Conservation (phyloP, 2,888 invertebrate species). For the Coleophora deauratella region DNA sequence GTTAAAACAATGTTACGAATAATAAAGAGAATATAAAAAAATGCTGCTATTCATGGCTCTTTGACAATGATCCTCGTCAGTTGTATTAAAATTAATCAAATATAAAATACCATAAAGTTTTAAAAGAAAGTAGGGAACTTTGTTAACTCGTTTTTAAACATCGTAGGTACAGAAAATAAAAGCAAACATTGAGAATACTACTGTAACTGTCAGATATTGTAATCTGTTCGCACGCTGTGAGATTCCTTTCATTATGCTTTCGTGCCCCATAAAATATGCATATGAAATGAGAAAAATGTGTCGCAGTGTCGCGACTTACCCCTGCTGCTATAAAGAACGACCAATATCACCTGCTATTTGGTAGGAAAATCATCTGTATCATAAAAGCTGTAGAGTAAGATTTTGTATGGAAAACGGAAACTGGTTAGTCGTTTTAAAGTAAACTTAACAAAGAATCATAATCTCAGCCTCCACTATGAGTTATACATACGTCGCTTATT, state of each 20-base stretch:
- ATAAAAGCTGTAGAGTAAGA: conserved; percentile 11
- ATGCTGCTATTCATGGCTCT: too few relatives aligned
- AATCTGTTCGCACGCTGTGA: conserved; percentile 55
- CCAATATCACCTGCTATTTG: too few relatives aligned
- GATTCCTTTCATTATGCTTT: conserved; percentile 63
- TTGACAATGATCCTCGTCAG: too few relatives aligned
- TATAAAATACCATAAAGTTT: too few relatives aligned
- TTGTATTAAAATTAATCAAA: too few relatives aligned
- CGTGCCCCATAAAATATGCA: conserved; percentile 68
- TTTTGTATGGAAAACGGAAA: background rate
- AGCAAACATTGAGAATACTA: too few relatives aligned
- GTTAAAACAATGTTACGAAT: too few relatives aligned
- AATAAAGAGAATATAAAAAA: too few relatives aligned
- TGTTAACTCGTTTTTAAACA: too few relatives aligned
- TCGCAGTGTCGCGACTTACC: conserved; percentile 49
- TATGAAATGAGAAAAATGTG: conserved; percentile 70
- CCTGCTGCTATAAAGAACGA: too few relatives aligned
- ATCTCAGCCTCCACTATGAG: conserved; percentile 51
- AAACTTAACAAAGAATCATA: conserved; percentile 45
- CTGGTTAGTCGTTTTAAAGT: conserved; percentile 19
- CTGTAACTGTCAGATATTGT: conserved; percentile 38
- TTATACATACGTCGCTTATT: conserved; percentile 55
- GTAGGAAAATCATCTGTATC: conserved; percentile 12
- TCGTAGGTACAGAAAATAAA: too few relatives aligned
- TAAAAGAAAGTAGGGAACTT: too few relatives aligned